Evolutionary conservation across 2,797 vertebrate species (phyloP), one percentile per base, ranked within the genome.

Genomic region (Zenarchopterus dispar): DNA sequence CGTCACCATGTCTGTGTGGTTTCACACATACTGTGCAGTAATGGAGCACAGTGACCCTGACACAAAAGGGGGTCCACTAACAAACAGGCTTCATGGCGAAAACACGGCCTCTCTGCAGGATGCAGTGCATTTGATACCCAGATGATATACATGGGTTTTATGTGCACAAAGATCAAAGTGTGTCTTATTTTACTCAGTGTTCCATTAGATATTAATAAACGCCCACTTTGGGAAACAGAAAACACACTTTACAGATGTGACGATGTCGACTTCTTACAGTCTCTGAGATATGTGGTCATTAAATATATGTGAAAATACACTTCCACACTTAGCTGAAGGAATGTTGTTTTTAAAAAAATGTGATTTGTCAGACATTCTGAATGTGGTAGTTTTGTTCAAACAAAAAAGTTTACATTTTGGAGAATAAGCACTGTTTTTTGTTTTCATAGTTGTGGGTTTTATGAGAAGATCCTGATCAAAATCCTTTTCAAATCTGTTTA

Each of bases 31-130:
- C 83, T 84, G 82, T 3, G 75, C 80, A 23, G 70, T 86, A 82
- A 89, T 81, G 81, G 77, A 85, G 74, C 76, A 77, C 69, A 77
- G 78, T 81, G 81, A 86, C 81, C 85, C 57, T 2, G 47, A 28
- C 81, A 70, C 84, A 71, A 36, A 73, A 75, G 84, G 87, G 69
- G 84, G 84, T 86, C 81, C 43, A 66, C 78, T 82, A 84, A 86
- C 76, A 87, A 85, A 85, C 82, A 61, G 36, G 43, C 65, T 45
- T 36, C 43, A 33, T 43, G 22, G 60, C 1, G 16, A 68, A 71
- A 70, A 70, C 56, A 73, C 45, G 45, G 48, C 47, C 75, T 61
- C 82, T 62, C 66, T 66, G 56, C 68, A 60, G 64, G 75, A 31
- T 55, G 31, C 39, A 22, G 49, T 46, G n/a, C 47, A 47, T 24